Evolutionary conservation across 2,113 vertebrate species (phyloP).

Genomic region (Alethe castanea): DNA sequence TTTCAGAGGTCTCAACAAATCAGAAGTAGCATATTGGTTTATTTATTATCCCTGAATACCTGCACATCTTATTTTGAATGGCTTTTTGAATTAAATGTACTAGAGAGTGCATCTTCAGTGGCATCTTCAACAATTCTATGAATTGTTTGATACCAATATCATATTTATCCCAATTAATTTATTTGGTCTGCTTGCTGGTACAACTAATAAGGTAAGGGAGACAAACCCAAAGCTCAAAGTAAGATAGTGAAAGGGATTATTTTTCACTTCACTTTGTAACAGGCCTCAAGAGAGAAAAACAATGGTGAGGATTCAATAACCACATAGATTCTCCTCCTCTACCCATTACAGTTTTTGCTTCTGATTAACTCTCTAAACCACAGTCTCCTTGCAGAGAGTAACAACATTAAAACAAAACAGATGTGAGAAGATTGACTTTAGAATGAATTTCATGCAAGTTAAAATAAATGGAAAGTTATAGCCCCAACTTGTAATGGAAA

Average conservation of each 20-base stretch:
- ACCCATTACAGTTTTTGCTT: background rate
- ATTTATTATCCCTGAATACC: background rate
- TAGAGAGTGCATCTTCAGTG: background rate
- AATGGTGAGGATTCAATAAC: background rate
- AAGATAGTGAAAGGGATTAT: background rate
- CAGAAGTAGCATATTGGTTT: background rate
- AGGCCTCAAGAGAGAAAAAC: background rate
- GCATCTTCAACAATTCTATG: background rate
- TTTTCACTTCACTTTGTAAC: background rate
- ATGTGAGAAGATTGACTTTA: conserved; percentile 5
- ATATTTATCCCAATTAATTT: background rate
- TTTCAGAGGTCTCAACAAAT: background rate
- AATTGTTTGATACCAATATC: background rate
- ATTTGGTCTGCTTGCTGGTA: background rate
- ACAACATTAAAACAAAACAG: conserved; percentile 33
- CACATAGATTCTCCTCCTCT: background rate
- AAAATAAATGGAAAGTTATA: conserved; percentile 50
- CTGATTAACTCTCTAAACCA: background rate
- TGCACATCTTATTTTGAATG: background rate
- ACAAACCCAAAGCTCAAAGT: background rate
- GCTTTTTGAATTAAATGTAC: background rate
- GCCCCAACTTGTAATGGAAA: conserved; percentile 6
- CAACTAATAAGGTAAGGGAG: background rate
- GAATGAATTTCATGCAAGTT: conserved; percentile 13
- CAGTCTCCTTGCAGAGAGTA: background rate